Base-by-base conservation (phyloP, 2,797 vertebrate genomes). In the Perdix hodgsoniae region DNA sequence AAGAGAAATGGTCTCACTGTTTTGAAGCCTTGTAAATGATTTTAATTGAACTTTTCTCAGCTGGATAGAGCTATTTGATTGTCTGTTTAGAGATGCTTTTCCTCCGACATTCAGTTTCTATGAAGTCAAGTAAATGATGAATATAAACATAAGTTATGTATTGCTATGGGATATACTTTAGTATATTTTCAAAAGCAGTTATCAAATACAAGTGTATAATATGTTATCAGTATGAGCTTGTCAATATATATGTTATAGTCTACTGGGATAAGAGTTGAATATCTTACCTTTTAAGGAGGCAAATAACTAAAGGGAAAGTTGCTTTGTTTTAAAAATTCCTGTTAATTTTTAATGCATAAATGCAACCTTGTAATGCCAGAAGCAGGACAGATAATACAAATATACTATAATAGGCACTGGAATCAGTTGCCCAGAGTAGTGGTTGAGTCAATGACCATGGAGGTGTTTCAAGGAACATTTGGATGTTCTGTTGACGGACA, bases 241-340 rank as follows among this genome's bases (percentile, higher is more conserved):
- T 5, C 40, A 37, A 35, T 49, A 39, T 5, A 18, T 11, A 0
- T 17, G 1, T 67, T 71, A 8, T 70, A 0, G 3, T 3, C 7
- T 66, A 76, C 54, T 31, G 12, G 47, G 1, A 3, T 52, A 76
- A 56, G 60, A 50, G 2, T 61, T 72, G 37, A 50, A 5, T 27
- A 49, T 24, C 23, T 6, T 67, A 69, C 59, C 14, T 18, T 47
- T 23, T 12, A 13, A 24, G 23, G 47, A 24, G 47, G 13, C 47
- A 47, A 24, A 24, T 47, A 47, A 47, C 47, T 47, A 24, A 24
- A 24, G 47, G 45, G 37, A 72, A 86, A 74, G n/a, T 4, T 24
- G 11, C 5, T 9, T 26, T 49, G 14, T 42, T 88, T 79, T 45
- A 22, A 39, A 88, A 78, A 14, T 45, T 52, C 7, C 8, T 60